These are phyloP conservation scores for Philhelius pedissequus DNA, from an alignment of 2,888 invertebrate genomes.

Conservation along the genomic window DNA sequence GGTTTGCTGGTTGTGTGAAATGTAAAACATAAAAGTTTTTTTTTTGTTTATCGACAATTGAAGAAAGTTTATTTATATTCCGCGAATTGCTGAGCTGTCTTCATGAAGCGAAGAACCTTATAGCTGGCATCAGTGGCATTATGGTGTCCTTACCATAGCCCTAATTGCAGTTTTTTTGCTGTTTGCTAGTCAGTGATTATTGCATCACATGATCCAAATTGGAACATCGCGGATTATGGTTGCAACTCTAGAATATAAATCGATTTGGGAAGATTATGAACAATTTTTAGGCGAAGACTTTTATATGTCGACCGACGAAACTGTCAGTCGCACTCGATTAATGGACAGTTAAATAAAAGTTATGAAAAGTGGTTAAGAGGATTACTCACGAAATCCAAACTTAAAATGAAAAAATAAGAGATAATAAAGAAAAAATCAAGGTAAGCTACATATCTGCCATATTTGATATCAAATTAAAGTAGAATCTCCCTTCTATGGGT, in stretches of 20 bases:
- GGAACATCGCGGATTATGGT: too few species aligned
- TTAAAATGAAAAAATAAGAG: conserved; percentile 98
- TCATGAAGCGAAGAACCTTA: too few species aligned
- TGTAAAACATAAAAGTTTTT: too few species aligned
- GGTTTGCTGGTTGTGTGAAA: too few species aligned
- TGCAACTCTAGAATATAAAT: conserved; percentile 88
- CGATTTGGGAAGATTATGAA: conserved; percentile 92
- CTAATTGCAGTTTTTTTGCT: too few species aligned
- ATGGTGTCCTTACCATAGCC: too few species aligned
- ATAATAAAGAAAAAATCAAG: conserved; percentile 99
- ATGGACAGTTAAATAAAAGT: conserved; percentile 99
- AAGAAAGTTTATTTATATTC: too few species aligned
- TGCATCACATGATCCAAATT: too few species aligned
- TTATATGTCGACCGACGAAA: conserved; percentile 97
- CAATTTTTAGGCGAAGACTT: conserved; percentile 91
- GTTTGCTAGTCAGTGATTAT: too few species aligned
- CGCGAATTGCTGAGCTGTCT: too few species aligned
- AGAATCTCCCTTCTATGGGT: conserved; percentile 71
- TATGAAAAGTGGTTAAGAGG: conserved; percentile 98
- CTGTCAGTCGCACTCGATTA: conserved; percentile 95
- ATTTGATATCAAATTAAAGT: not conserved
- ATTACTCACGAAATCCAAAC: conserved; percentile 98
- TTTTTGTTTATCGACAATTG: too few species aligned
- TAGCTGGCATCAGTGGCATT: too few species aligned
- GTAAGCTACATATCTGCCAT: conserved; percentile 79